Conservation (phyloP, 2,888 invertebrate genomes). For the Leistus spinibarbis region DNA sequence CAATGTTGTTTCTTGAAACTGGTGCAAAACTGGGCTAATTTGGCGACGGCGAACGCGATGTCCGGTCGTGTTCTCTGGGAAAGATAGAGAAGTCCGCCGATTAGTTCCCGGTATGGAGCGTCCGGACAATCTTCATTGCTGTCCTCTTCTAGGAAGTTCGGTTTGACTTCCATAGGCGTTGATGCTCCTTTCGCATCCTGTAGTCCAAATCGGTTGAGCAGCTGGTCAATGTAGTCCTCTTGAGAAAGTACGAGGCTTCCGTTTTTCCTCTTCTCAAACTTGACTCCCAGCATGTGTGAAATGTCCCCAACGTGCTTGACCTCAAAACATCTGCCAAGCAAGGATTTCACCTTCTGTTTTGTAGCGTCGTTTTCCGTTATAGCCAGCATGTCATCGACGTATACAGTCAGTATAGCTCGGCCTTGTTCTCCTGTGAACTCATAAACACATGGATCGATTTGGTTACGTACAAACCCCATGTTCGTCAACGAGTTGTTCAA, state of each 20-base stretch:
- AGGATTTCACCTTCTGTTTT: constrained; percentile 4
- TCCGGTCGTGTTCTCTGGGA: constrained; percentile 12
- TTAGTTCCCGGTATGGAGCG: constrained; percentile 15
- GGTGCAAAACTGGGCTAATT: constrained; percentile 14
- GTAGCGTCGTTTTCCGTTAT: constrained; percentile 10
- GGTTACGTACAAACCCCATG: constrained; percentile 13
- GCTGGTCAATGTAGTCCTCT: neutral
- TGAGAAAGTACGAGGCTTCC: neutral
- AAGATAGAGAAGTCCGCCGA: constrained; percentile 15
- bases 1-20: constrained; percentile 9
- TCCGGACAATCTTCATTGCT: constrained; percentile 14
- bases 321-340: neutral
- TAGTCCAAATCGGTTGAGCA: constrained; percentile 9
- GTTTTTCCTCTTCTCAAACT: too few relatives aligned
- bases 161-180: constrained; percentile 10
- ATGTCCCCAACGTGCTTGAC: constrained; percentile 11
- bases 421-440: constrained; percentile 15
- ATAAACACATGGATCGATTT: constrained; percentile 8
- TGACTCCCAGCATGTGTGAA: constrained; percentile 15
- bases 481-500: constrained; percentile 14
- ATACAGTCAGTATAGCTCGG: constrained; percentile 5
- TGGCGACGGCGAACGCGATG: constrained; percentile 1
- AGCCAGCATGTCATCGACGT: constrained; percentile 16
- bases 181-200: constrained; percentile 12
- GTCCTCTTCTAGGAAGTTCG: constrained; percentile 10